phyloP scores from a whole-genome alignment of 1,140 invertebrate genomes.

The Trissolcus basalis region DNA sequence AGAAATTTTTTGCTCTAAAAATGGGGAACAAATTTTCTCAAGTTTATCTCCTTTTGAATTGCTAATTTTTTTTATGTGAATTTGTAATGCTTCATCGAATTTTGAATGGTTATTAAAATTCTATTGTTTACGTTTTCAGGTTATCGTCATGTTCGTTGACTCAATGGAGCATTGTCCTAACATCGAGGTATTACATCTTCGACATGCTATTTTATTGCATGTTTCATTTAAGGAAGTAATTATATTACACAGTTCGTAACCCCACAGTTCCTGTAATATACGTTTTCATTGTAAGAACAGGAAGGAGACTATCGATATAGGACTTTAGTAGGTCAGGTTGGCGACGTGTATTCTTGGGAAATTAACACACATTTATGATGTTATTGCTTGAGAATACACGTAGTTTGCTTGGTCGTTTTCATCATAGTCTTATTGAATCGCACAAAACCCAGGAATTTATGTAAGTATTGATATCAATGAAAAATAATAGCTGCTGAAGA shows the following conservation, averaged over 20 bases:
- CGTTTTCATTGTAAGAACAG: constrained; percentile 19
- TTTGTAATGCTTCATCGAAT: not conserved
- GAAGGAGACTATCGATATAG: constrained; percentile 17
- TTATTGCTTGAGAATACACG: constrained; percentile 99
- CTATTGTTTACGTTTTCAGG: too few species aligned
- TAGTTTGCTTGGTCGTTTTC: constrained; percentile 80
- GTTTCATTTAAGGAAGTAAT: constrained; percentile 12
- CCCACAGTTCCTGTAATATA: not conserved
- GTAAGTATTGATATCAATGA: constrained; percentile 62
- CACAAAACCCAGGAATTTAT: constrained; percentile 55
- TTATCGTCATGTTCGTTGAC: too few species aligned
- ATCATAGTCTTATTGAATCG: constrained; percentile 37
- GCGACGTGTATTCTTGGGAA: constrained; percentile 96
- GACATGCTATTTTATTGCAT: constrained; percentile 3
- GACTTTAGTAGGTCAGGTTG: constrained; percentile 77
- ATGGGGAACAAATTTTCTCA: too few species aligned
- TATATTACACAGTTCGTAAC: constrained; percentile 3
- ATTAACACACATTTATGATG: constrained; percentile 94
- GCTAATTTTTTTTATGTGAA: too few species aligned
- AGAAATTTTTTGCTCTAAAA: too few species aligned
- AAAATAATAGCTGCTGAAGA: too few species aligned
- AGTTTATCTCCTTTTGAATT: too few species aligned
- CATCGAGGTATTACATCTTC: constrained; percentile 5
- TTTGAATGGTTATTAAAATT: too few species aligned
- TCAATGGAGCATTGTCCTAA: too few species aligned